Conservation (phyloP, 2,888 invertebrate species). For the Eulithis prunata region DNA sequence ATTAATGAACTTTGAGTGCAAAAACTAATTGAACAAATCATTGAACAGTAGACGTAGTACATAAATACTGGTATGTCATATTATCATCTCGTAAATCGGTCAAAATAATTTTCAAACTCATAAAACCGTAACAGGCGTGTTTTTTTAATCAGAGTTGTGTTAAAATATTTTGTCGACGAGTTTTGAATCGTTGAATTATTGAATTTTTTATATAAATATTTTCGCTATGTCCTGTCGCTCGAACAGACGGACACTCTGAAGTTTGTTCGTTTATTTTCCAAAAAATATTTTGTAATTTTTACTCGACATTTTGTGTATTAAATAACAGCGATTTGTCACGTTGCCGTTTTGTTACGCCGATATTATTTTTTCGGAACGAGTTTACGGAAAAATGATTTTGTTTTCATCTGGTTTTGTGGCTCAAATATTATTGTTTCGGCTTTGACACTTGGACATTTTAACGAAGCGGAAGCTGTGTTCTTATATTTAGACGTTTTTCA, state of each 20-base stretch:
- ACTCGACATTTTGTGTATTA: slow-evolving; percentile 30
- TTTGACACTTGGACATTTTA: slow-evolving; percentile 16
- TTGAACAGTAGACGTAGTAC: too few relatives aligned
- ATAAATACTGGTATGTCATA: too few relatives aligned
- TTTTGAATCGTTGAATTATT: slow-evolving; percentile 39
- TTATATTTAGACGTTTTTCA: too few relatives aligned
- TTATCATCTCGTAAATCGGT: too few relatives aligned
- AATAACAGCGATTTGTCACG: slow-evolving; percentile 45
- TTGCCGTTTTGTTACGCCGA: slow-evolving; percentile 31
- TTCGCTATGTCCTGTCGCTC: slow-evolving; percentile 31
- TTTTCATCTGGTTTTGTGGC: slow-evolving; percentile 25
- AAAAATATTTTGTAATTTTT: slow-evolving; percentile 31
- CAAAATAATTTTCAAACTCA: too few relatives aligned
- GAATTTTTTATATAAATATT: slow-evolving; percentile 41
- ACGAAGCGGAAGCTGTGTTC: not conserved
- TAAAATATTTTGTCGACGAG: slow-evolving; percentile 23
- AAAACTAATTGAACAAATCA: too few relatives aligned
- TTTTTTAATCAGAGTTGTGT: slow-evolving; percentile 12
- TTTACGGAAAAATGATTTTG: slow-evolving; percentile 35
- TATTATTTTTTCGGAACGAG: slow-evolving; percentile 38
- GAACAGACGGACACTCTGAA: slow-evolving; percentile 7
- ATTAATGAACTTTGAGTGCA: too few relatives aligned
- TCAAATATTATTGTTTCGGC: slow-evolving; percentile 17
- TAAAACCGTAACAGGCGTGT: too few relatives aligned
- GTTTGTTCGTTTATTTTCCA: slow-evolving; percentile 20